A percentile compares a stretch with the other conserved stretches of the same genome.
Evolutionary conservation across 1,140 invertebrate species (phyloP).

Genomic region (Neodiprion pinetum): DNA sequence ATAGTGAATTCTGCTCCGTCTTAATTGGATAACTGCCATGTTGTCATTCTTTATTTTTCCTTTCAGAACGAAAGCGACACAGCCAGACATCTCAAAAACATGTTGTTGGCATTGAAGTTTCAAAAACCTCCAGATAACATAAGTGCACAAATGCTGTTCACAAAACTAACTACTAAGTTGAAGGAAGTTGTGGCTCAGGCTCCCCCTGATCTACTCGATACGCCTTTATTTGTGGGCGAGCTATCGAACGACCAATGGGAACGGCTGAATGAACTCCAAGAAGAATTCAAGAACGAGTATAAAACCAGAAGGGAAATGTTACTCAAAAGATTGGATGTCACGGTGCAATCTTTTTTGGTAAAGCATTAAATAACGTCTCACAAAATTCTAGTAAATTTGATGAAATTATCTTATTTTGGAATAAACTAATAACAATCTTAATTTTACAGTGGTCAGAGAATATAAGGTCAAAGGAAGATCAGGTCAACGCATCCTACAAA

Average conservation of each 20-base stretch:
- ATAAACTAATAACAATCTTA: constrained; percentile 22
- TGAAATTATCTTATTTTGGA: constrained; percentile 12
- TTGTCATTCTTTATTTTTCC: constrained; percentile 33
- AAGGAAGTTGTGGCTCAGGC: constrained; percentile 73
- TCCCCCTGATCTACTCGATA: constrained; percentile 69
- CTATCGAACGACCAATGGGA: constrained; percentile 86
- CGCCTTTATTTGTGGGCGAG: constrained; percentile 78
- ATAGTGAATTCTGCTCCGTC: not conserved
- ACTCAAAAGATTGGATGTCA: constrained; percentile 90
- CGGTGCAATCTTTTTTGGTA: constrained; percentile 90
- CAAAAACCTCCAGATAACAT: constrained; percentile 87
- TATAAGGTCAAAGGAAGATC: constrained; percentile 74
- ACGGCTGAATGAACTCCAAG: constrained; percentile 71
- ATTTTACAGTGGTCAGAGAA: constrained; percentile 83
- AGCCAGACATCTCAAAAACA: constrained; percentile 77
- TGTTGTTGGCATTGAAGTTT: constrained; percentile 80
- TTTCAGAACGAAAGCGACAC: constrained; percentile 80
- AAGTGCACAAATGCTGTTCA: constrained; percentile 76
- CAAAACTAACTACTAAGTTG: constrained; percentile 77
- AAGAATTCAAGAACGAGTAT: constrained; percentile 83
- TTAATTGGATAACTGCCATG: constrained; percentile 20
- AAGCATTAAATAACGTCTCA: constrained; percentile 23
- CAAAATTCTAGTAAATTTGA: not conserved
- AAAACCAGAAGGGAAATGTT: constrained; percentile 85
- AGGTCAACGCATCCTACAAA: constrained; percentile 75